Evolutionary conservation across 1,140 invertebrate species (phyloP), one percentile per base, ranked within the genome.

Genomic region (Platorchestia sp.): DNA sequence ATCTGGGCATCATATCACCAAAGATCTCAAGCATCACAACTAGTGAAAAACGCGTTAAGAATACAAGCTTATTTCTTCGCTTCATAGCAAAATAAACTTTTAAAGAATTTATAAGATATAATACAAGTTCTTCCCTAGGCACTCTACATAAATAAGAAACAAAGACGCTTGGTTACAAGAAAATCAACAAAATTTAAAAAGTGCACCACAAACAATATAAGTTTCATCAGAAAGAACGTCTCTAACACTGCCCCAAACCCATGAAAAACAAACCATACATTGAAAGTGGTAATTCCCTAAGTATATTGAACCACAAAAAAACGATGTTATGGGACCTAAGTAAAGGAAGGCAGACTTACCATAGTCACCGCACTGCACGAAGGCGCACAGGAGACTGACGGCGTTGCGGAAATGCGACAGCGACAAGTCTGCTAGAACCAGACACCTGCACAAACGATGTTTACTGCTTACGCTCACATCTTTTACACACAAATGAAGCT

Each of bases 351-450:
- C 14, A 42, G 14, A 27, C 91, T 93, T 41, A 93, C 91, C 91
- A 36, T 93, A 93, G 45, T 93, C 91, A 44, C 91, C 91, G 14
- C 40, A 44, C 91, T 93, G 91, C 41, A 93, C 45, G 91, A 45
- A 93, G 45, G 44, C 19, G 45, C 91, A 93, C 91, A 93, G 7
- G 41, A 93, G 45, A 44, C 91, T 93, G 43, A 93, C 91, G 7
- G 91, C 45, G 45, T 93, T 93, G 45, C 91, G 91, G 91, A 93
- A 93, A 36, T 93, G 91, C 10, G 91, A 93, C 91, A 93, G 44
- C 5, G 91, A 93, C 43, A 93, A 44, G 45, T 93, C 45, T 3
- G 91, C 91, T 44, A 93, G 44, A 44, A 93, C 91, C 91, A 93
- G 36, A 40, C 91, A 93, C 91, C 91, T 93, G 91, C 44, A 47